These are phyloP conservation scores for Riptortus pedestris DNA, from an alignment of 1,140 invertebrate species.

Conservation along the genomic window DNA sequence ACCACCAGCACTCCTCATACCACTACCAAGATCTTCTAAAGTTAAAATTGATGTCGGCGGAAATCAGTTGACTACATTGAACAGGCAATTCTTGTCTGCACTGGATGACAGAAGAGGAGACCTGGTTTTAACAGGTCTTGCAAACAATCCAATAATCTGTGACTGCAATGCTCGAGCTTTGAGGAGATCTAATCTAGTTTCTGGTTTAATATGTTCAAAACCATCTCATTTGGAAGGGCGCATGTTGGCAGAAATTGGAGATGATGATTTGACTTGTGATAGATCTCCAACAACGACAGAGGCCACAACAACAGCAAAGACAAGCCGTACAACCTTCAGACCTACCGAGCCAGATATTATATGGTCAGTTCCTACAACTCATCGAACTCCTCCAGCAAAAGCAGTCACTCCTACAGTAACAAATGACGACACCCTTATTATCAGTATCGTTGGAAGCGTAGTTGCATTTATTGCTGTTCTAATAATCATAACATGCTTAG, in stretches of 20 bases:
- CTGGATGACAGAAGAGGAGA: slow-evolving; percentile 68
- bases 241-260: slow-evolving; percentile 58
- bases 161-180: slow-evolving; percentile 72
- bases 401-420: slow-evolving; percentile 38
- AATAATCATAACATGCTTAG: slow-evolving; percentile 78
- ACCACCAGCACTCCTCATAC: slow-evolving; percentile 70
- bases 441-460: slow-evolving; percentile 81
- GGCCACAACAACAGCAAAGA: slow-evolving; percentile 36
- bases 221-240: slow-evolving; percentile 57
- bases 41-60: slow-evolving; percentile 66
- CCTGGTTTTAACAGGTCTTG: slow-evolving; percentile 57
- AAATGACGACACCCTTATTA: slow-evolving; percentile 83
- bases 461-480: slow-evolving; percentile 80
- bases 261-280: slow-evolving; percentile 68
- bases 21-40: slow-evolving; percentile 74
- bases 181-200: slow-evolving; percentile 44
- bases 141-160: slow-evolving; percentile 68
- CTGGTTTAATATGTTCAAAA: slow-evolving; percentile 50
- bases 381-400: slow-evolving; percentile 43
- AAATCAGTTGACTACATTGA: slow-evolving; percentile 61
- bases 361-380: slow-evolving; percentile 59
- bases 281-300: slow-evolving; percentile 42
- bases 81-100: slow-evolving; percentile 62
- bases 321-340: slow-evolving; percentile 35
- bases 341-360: slow-evolving; percentile 73